Percentiles rank a stretch among this genome's conserved stretches.
These are phyloP conservation scores for Falco naumanni DNA, from an alignment of 2,797 vertebrate species.

Conservation along the genomic window DNA sequence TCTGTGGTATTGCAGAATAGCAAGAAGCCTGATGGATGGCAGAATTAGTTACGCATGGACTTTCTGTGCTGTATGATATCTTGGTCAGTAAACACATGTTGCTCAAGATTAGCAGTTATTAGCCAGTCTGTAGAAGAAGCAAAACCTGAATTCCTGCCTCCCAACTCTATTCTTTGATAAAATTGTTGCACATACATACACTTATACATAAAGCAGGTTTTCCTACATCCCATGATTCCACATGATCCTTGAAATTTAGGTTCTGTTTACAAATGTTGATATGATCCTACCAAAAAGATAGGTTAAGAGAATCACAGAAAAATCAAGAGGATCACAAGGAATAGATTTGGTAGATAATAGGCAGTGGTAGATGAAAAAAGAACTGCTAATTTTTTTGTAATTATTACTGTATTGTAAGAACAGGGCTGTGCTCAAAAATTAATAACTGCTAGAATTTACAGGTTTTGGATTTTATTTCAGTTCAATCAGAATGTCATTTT, in stretches of 20 bases:
- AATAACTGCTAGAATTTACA: neutral
- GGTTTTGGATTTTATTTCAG: neutral
- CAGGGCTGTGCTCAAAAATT: neutral
- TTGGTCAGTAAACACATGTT: neutral
- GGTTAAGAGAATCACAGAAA: neutral
- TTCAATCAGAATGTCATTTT: neutral
- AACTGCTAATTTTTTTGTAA: neutral
- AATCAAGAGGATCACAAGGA: neutral
- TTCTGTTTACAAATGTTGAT: neutral
- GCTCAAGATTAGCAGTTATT: neutral
- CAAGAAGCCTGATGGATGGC: neutral
- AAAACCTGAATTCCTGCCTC: neutral
- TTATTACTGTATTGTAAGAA: neutral
- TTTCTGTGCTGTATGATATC: neutral
- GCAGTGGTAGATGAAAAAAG: neutral
- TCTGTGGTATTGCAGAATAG: neutral
- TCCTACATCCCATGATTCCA: neutral
- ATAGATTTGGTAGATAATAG: neutral
- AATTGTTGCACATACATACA: neutral
- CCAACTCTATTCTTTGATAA: neutral
- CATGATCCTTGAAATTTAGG: neutral
- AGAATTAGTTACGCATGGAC: neutral
- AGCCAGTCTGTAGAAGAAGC: neutral
- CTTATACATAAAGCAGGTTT: neutral
- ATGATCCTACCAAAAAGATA: neutral